Percentiles rank a stretch among this genome's conserved stretches.
These are phyloP conservation scores for Meiosimyza platycephala DNA, from an alignment of 2,888 invertebrate genomes.

Conservation along the genomic window DNA sequence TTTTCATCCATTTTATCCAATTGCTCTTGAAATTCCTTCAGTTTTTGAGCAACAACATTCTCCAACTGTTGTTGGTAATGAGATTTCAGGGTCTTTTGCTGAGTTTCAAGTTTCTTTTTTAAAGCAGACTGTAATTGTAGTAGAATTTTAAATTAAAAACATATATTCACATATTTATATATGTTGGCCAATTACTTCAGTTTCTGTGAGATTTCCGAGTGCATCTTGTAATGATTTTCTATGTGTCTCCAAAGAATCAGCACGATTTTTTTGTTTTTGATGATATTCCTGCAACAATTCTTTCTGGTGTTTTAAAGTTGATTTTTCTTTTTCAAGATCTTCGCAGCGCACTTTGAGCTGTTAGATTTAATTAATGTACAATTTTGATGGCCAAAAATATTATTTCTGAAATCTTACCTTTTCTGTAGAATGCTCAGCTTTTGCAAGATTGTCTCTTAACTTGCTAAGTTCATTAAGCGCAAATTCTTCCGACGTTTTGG, in stretches of 20 bases:
- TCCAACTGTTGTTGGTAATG: conserved; percentile 87
- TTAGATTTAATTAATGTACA: not conserved
- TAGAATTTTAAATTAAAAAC: conserved; percentile 51
- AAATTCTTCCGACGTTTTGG: conserved; percentile 63
- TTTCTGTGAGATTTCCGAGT: conserved; percentile 68
- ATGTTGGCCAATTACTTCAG: conserved; percentile 69
- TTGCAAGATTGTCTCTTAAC: conserved; percentile 66
- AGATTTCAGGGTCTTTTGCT: conserved; percentile 76
- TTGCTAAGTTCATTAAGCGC: conserved; percentile 63
- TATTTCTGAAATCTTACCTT: conserved; percentile 61
- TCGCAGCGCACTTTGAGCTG: conserved; percentile 69
- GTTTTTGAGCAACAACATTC: conserved; percentile 78
- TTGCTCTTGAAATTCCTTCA: conserved; percentile 82
- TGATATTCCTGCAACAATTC: conserved; percentile 69
- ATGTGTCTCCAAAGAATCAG: conserved; percentile 70
- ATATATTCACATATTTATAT: not conserved
- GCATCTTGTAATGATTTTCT: conserved; percentile 70
- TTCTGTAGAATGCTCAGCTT: conserved; percentile 69
- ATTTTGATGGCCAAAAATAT: not conserved
- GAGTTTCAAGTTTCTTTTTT: conserved; percentile 72
- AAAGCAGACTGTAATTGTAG: conserved; percentile 65
- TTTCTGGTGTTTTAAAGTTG: conserved; percentile 69
- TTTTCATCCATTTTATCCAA: conserved; percentile 77
- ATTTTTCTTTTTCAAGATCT: conserved; percentile 73
- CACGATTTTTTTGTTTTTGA: conserved; percentile 69